Evolutionary conservation across 2,113 vertebrate species (phyloP), one percentile per base, ranked within the genome.

Genomic region (Callipepla californica): DNA sequence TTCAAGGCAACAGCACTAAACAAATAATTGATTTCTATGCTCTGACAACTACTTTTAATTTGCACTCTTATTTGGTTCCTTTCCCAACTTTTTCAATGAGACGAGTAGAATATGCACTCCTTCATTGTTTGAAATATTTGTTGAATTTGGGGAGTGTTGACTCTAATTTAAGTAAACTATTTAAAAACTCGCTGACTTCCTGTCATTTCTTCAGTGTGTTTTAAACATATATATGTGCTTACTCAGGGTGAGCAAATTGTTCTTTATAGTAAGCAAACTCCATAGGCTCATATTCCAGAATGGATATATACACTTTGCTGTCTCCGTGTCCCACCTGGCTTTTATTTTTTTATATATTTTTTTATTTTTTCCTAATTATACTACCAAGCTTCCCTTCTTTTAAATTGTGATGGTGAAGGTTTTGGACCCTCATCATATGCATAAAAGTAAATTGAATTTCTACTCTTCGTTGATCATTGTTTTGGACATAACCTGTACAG

Each of bases 61-160:
- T 55, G 17, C 81, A 18, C 69, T 83, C 75, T 53, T 72, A 65
- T 81, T 62, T 89, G 42, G 16, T 65, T 85, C 26, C 89, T 92
- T 90, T 10, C 2, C 7, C 11, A 20, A 3, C 23, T 38, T 80
- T 84, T 47, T 23, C 80, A 88, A 38, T 47, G 48, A 88, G 40
- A 78, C 13, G 59, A 53, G 51, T 40, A 28, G 85, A 90, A 88
- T 88, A 86, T 66, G 40, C 57, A 79, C 15, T 93, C 53, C 78
- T 90, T 86, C 85, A 47, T 92, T 92, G 76, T 83, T 90, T 91
- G 73, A 96, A 92, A 90, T 91, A 94, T 90, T 92, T 94, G 69
- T 90, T 94, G 69, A 89, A 69, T 94, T 79, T 40, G 84, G 57
- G 80, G 61, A 86, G 58, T 34, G 23, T 75, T 89, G 87, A 94